phyloP scores from a whole-genome alignment of 2,888 invertebrate species.

The Pantelozetes paolii region DNA sequence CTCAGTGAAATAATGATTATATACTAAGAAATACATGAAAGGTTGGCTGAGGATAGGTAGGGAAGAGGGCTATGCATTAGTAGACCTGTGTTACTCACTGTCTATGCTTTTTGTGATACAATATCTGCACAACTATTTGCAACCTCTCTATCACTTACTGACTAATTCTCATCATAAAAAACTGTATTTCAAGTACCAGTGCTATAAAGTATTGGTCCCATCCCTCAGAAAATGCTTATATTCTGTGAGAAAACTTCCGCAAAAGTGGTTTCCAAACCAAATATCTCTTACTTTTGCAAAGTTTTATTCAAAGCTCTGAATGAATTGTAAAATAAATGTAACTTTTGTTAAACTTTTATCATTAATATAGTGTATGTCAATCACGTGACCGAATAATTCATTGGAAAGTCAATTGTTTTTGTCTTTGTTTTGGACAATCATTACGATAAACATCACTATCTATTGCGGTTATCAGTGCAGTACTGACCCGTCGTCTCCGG shows the following conservation, averaged over 20 bases:
- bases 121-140: background rate
- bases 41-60: conserved; percentile 17
- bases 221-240: too few species aligned
- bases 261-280: background rate
- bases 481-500: conserved; percentile 16
- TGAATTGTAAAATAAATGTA: too few species aligned
- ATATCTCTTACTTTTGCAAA: too few species aligned
- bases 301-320: too few species aligned
- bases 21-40: background rate
- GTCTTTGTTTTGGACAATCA: background rate
- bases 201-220: background rate
- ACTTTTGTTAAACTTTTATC: too few species aligned
- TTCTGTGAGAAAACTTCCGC: background rate
- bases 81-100: too few species aligned
- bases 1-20: background rate
- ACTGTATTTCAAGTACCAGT: conserved; percentile 14
- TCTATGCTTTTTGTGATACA: too few species aligned
- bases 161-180: background rate
- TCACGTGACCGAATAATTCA: too few species aligned
- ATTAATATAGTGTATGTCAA: too few species aligned
- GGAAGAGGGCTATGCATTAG: background rate
- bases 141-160: background rate
- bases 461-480: background rate
- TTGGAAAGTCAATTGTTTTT: too few species aligned
- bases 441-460: background rate